A percentile compares a stretch with the other conserved stretches of the same genome.
Conservation (phyloP, 2,797 vertebrate genomes). For the Phalloptychus januarius region DNA sequence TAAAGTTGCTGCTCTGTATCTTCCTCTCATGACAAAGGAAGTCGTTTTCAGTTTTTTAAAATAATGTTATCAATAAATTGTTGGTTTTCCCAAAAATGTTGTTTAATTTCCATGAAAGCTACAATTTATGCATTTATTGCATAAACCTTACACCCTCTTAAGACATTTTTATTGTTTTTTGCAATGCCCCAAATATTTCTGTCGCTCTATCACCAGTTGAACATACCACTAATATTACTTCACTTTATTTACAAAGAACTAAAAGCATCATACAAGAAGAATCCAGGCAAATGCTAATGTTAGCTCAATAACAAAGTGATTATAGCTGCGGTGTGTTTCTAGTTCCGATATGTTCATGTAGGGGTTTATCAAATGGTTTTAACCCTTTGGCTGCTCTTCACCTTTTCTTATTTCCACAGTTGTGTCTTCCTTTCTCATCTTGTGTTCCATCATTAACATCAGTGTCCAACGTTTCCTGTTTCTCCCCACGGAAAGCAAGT, state of each 20-base stretch:
- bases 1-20: neutral
- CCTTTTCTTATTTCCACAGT: neutral
- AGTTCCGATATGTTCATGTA: neutral
- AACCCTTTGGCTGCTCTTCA: neutral
- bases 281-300: neutral
- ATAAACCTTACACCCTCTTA: neutral
- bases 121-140: neutral
- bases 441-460: slow-evolving; percentile 5
- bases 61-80: neutral
- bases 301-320: neutral
- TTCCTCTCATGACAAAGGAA: neutral
- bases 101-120: neutral
- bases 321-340: neutral
- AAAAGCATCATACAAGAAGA: neutral
- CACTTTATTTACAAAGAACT: neutral
- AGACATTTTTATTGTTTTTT: neutral
- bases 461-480: slow-evolving; percentile 5
- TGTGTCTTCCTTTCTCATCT: neutral
- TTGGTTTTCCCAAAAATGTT: neutral
- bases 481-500: slow-evolving; percentile 15
- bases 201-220: neutral
- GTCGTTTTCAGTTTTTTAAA: neutral
- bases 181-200: neutral
- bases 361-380: neutral
- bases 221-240: neutral